Evolutionary conservation across 2,113 vertebrate genomes (phyloP).

Genomic region (Oreotragus oreotragus): DNA sequence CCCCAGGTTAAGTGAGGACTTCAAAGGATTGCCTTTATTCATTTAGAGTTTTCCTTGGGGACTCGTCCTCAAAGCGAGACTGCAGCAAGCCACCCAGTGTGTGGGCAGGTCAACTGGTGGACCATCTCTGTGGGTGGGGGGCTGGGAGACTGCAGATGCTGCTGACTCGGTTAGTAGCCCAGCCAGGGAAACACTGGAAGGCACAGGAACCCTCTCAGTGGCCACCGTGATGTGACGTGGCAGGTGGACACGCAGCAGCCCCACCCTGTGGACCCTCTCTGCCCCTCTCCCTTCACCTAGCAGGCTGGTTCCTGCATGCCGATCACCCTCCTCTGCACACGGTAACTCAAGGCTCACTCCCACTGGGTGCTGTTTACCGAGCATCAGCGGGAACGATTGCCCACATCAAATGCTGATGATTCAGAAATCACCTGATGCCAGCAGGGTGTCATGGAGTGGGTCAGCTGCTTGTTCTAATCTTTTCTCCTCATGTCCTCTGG

Average conservation of each 20-base stretch:
- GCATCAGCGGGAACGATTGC: not conserved
- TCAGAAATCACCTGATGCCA: not conserved
- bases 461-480: not conserved
- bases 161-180: not conserved
- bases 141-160: not conserved
- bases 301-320: not conserved
- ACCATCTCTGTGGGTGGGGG: not conserved
- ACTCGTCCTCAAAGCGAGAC: not conserved
- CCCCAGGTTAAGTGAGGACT: not conserved
- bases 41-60: not conserved
- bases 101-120: not conserved
- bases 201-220: not conserved
- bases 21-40: not conserved
- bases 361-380: not conserved
- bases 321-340: not conserved
- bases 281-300: not conserved
- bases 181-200: not conserved
- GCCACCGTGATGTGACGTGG: not conserved
- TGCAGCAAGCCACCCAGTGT: not conserved
- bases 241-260: rapidly evolving
- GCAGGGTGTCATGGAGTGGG: not conserved
- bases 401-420: not conserved
- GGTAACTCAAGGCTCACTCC: not conserved
- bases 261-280: not conserved
- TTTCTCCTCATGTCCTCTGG: not conserved